Percentiles rank a stretch among this genome's conserved stretches.
Evolutionary conservation across 2,113 vertebrate genomes (phyloP).

Genomic region (Sigmodon hispidus): DNA sequence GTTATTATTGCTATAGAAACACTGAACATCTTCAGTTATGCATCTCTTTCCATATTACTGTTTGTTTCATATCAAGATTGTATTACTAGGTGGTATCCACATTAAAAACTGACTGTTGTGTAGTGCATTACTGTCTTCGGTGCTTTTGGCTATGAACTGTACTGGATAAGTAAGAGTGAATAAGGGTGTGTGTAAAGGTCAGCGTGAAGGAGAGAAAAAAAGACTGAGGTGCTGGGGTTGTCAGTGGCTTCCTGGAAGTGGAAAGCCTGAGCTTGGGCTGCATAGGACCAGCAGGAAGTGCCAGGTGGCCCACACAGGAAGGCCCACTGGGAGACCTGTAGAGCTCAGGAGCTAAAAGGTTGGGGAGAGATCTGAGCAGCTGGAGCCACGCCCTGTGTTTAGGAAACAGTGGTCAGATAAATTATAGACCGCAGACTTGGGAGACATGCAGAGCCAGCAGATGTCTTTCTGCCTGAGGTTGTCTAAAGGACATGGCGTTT

Average conservation of each 20-base stretch:
- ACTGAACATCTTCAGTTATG: background rate
- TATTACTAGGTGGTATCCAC: background rate
- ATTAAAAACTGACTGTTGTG: background rate
- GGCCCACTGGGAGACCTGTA: background rate
- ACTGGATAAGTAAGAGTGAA: background rate
- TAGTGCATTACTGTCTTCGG: background rate
- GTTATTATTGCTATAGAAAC: background rate
- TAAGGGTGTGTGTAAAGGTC: background rate
- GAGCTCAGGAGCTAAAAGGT: background rate
- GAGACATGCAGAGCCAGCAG: background rate
- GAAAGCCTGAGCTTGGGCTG: background rate
- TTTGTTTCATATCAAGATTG: background rate
- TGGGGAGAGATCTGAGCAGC: background rate
- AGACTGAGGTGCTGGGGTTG: background rate
- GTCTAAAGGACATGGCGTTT: background rate
- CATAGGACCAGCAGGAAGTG: background rate
- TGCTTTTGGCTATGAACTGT: background rate
- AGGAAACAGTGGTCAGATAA: constrained; percentile 45
- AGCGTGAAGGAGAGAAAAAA: background rate
- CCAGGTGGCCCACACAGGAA: background rate
- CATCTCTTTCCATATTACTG: background rate
- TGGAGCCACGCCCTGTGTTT: constrained; percentile 37
- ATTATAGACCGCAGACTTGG: constrained; percentile 56
- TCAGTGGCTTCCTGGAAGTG: background rate
- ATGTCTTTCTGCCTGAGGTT: constrained; percentile 9